Conservation (phyloP, 2,113 vertebrate genomes). For the Serinus canaria region DNA sequence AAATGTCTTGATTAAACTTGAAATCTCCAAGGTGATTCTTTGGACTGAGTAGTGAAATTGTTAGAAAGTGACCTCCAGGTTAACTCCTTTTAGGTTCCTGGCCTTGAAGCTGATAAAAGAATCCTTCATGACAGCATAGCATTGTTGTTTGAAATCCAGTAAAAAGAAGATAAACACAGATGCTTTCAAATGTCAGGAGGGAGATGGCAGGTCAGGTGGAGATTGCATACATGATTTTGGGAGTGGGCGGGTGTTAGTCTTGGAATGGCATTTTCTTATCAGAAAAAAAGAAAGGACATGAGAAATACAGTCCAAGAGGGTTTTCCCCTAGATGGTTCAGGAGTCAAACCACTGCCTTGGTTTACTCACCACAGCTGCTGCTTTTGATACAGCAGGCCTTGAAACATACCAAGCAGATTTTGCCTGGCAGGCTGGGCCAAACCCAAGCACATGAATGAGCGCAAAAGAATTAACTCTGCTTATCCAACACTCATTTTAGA, state of each 20-base stretch:
- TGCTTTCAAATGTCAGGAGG: slow-evolving; percentile 31
- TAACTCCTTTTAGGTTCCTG: slow-evolving; percentile 19
- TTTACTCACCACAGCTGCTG: slow-evolving; percentile 16
- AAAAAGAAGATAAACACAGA: slow-evolving; percentile 51
- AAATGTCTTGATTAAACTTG: slow-evolving; percentile 45
- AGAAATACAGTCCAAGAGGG: background rate
- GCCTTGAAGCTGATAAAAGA: slow-evolving; percentile 18
- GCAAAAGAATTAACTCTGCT: background rate
- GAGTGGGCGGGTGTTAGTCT: background rate
- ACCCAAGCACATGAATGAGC: background rate
- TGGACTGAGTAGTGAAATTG: background rate
- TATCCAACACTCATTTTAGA: background rate
- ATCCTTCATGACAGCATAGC: background rate
- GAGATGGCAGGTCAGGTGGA: slow-evolving; percentile 15
- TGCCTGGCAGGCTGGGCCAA: background rate
- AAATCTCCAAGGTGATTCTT: slow-evolving; percentile 36
- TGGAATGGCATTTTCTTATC: slow-evolving; percentile 39
- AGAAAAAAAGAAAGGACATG: slow-evolving; percentile 12
- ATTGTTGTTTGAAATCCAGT: slow-evolving; percentile 23
- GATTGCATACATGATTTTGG: background rate
- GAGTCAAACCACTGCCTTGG: slow-evolving; percentile 19
- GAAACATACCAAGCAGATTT: background rate
- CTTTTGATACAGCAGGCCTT: slow-evolving; percentile 3
- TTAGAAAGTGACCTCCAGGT: slow-evolving; percentile 28
- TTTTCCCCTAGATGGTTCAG: slow-evolving; percentile 23